Conservation (phyloP, 2,888 invertebrate genomes). For the Cantharis rustica region DNA sequence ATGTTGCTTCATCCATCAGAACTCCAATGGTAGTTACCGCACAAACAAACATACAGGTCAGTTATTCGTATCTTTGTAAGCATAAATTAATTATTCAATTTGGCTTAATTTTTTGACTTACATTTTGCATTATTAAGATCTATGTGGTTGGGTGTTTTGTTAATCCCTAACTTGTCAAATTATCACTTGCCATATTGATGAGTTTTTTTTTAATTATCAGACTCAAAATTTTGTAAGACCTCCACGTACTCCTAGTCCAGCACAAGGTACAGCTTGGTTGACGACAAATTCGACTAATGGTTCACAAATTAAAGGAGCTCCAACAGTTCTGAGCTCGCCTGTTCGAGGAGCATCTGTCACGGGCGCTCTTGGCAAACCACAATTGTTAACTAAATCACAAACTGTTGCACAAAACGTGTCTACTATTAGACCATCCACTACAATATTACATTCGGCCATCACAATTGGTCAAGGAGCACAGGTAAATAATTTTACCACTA, state of each 20-base stretch:
- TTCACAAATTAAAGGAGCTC: slow-evolving; percentile 52
- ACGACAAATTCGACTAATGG: slow-evolving; percentile 50
- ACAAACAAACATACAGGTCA: slow-evolving; percentile 37
- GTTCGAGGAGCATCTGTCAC: slow-evolving; percentile 50
- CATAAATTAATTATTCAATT: not conserved
- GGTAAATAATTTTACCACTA: slow-evolving; percentile 33
- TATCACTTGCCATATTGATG: not conserved
- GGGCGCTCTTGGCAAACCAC: slow-evolving; percentile 44
- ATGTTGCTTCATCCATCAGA: slow-evolving; percentile 58
- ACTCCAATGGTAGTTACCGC: slow-evolving; percentile 52
- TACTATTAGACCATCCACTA: slow-evolving; percentile 50
- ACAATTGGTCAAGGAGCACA: slow-evolving; percentile 52
- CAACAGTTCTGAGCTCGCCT: slow-evolving; percentile 52
- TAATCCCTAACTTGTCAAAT: not conserved
- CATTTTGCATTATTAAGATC: not conserved
- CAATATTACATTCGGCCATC: slow-evolving; percentile 54
- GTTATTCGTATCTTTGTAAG: not conserved
- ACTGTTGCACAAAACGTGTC: slow-evolving; percentile 44
- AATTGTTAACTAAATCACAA: slow-evolving; percentile 50
- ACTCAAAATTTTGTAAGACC: slow-evolving; percentile 50
- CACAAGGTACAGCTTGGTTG: slow-evolving; percentile 52
- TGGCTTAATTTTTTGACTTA: not conserved
- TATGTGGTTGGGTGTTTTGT: not conserved
- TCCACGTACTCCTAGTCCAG: slow-evolving; percentile 54
- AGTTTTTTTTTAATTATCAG: slow-evolving; percentile 22